These are phyloP conservation scores for Arothron firmamentum DNA, from an alignment of 2,113 vertebrate genomes.

Conservation along the genomic window DNA sequence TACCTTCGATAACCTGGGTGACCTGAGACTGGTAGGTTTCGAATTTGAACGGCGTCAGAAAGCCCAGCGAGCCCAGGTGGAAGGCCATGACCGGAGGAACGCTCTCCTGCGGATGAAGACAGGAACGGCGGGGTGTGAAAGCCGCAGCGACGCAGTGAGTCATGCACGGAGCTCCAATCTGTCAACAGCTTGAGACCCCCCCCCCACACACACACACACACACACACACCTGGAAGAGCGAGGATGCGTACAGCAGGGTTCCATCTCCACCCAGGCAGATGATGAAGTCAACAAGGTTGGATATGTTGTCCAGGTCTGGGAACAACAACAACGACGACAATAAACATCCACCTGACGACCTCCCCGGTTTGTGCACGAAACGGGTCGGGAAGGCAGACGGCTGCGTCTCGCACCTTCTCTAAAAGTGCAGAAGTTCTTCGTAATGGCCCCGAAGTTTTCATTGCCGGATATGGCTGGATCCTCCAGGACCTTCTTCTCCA, in stretches of 20 bases:
- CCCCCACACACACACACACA: no score
- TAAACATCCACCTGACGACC: no score
- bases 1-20: constrained; percentile 79
- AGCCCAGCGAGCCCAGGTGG: constrained; percentile 79
- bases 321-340: neutral
- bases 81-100: constrained; percentile 83
- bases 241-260: constrained; percentile 80
- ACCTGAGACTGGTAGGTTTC: constrained; percentile 78
- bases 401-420: constrained; percentile 79
- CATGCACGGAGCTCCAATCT: no score
- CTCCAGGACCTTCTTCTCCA: constrained; percentile 93
- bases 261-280: constrained; percentile 82
- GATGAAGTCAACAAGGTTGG: constrained; percentile 78
- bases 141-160: no score
- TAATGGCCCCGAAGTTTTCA: constrained; percentile 85
- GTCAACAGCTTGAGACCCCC: no score
- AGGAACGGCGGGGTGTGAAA: neutral
- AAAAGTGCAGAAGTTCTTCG: constrained; percentile 95
- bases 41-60: constrained; percentile 80
- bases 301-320: constrained; percentile 83
- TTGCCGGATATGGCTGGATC: constrained; percentile 87
- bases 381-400: neutral
- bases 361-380: no score
- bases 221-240: constrained; percentile 76
- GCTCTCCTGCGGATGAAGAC: constrained; percentile 63